Percentiles rank a stretch among this genome's conserved stretches.
These are phyloP conservation scores for Hoplostethus mediterraneus DNA, from an alignment of 2,797 vertebrate genomes.

Conservation along the genomic window DNA sequence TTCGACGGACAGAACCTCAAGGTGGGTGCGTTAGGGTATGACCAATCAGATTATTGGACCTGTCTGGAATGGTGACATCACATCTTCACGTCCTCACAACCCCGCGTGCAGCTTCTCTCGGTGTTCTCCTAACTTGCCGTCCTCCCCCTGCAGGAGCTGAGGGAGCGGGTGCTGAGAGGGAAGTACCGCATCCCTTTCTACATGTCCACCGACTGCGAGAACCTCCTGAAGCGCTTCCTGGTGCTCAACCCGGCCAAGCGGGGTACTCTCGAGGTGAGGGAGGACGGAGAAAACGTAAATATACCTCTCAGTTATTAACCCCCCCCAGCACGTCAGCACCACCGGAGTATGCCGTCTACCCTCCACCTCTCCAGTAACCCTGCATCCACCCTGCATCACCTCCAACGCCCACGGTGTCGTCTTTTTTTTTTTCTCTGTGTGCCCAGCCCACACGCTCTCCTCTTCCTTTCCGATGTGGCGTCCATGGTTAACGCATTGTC, in stretches of 20 bases:
- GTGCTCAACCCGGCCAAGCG: constrained; percentile 98
- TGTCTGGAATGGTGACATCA: too few species aligned
- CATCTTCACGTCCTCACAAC: neutral
- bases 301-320: constrained; percentile 55
- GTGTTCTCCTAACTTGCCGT: constrained; percentile 12
- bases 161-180: constrained; percentile 96
- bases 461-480: constrained; percentile 31
- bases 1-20: constrained; percentile 98
- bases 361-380: constrained; percentile 26
- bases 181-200: constrained; percentile 99
- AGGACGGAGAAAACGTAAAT: constrained; percentile 78
- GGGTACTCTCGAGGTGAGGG: constrained; percentile 96
- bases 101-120: neutral
- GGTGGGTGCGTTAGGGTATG: constrained; percentile 74
- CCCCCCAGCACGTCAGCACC: constrained; percentile 48
- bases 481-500: constrained; percentile 53
- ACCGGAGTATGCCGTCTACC: constrained; percentile 58
- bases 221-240: constrained; percentile 98
- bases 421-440: constrained; percentile 34
- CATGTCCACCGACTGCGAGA: constrained; percentile 99
- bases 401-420: constrained; percentile 37
- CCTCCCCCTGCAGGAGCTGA: constrained; percentile 88
- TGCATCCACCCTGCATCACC: constrained; percentile 36
- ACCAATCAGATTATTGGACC: too few species aligned
- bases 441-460: constrained; percentile 34